Evolutionary conservation across 2,888 invertebrate genomes (phyloP).

Genomic region (Idaea straminata): DNA sequence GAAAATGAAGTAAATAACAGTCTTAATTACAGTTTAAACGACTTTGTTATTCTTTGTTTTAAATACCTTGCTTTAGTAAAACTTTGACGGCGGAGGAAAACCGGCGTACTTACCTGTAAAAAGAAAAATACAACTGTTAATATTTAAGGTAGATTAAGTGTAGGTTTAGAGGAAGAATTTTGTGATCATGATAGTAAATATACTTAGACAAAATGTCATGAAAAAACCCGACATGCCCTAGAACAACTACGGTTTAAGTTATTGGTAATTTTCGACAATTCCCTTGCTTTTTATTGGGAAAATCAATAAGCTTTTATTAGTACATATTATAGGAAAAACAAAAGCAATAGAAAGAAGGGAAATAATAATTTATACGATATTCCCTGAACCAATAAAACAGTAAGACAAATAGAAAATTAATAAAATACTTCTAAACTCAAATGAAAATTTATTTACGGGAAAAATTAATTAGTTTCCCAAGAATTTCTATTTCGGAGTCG

Average conservation of each 20-base stretch:
- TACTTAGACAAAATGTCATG: no score
- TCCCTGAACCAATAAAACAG: slow-evolving; percentile 20
- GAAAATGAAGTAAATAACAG: background rate
- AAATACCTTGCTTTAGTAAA: background rate
- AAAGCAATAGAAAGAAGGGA: background rate
- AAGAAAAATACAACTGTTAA: background rate
- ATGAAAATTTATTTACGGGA: slow-evolving; percentile 49
- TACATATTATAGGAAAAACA: no score
- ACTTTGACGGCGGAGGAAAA: background rate
- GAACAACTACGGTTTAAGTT: no score
- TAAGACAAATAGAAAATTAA: slow-evolving; percentile 50
- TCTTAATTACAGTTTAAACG: slow-evolving; percentile 2
- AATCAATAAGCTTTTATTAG: no score
- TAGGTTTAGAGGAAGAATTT: no score
- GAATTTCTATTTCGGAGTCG: slow-evolving; percentile 45
- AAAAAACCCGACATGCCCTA: no score
- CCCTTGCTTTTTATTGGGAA: no score
- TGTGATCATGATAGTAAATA: no score
- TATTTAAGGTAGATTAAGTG: background rate
- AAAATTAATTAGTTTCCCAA: slow-evolving; percentile 57
- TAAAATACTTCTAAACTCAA: slow-evolving; percentile 40
- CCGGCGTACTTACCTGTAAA: background rate
- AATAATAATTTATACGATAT: background rate
- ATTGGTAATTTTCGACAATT: no score
- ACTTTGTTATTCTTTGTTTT: slow-evolving; percentile 1